Evolutionary conservation across 1,140 invertebrate species (phyloP), one percentile per base, ranked within the genome.

Genomic region (Ostrea edulis): DNA sequence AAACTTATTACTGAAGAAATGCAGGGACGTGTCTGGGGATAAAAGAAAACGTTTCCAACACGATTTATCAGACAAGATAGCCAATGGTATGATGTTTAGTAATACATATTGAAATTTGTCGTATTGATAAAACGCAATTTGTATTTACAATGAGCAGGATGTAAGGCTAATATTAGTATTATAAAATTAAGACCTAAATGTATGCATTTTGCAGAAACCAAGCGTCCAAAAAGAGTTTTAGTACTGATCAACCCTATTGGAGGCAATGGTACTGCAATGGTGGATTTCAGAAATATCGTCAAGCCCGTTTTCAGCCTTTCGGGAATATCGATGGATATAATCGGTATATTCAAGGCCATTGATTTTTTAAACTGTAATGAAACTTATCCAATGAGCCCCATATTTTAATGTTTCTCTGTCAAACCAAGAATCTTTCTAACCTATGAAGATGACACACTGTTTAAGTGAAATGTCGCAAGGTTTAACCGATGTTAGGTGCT

Each of bases 171-270:
- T 11, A 22, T 8, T 9, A 9, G 29, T 14, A 8, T 8, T 14
- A 14, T 14, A 8, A 9, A n/a, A 25, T 9, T 71, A 22, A 11
- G 9, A 25, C 29, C 11, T 8, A 17, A n/a, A 25, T 71, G 8
- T 9, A 8, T 25, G n/a, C 11, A 71, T 35, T 9, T 71, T 71
- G 68, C n/a, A 71, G 68, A 0, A 11, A 71, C 68, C 9, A 71
- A 71, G 9, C n/a, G 68, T 22, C 90, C 91, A 22, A 87, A 90
- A 71, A 90, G 85, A 29, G 22, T 90, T 22, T 88, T 92, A 84
- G 87, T 91, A 4, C n/a, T 92, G 8, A 87, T 92, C 9, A 92
- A 92, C 65, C 91, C 91, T n/a, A 89, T 89, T 68, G 90, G 91
- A 54, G 91, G 91, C 7, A 83, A 77, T 58, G 55, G 55, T 58